Conservation (phyloP, 2,113 vertebrate genomes). For the Lonchura striata region DNA sequence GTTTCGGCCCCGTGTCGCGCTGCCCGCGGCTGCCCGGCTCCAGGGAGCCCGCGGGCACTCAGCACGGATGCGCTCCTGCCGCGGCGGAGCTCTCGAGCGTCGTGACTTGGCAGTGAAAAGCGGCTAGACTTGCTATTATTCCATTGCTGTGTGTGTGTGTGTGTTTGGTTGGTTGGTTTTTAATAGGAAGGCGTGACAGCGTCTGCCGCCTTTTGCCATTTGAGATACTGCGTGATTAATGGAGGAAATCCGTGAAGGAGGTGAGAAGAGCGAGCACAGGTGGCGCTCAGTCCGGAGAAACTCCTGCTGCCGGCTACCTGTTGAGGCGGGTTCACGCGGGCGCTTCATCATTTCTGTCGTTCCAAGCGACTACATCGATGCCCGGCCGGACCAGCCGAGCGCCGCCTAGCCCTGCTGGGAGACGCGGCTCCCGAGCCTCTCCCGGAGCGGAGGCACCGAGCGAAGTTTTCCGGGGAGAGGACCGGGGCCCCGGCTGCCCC, state of each 20-base stretch:
- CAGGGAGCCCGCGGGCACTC: background rate
- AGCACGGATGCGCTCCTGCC: background rate
- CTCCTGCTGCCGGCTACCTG: background rate
- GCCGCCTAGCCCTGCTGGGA: background rate
- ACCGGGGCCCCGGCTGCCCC: background rate
- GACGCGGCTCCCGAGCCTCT: background rate
- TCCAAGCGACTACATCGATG: background rate
- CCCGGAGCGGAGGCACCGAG: background rate
- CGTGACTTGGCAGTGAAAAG: background rate
- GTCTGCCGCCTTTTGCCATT: background rate
- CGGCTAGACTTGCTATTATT: too few species aligned
- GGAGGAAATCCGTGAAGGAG: background rate
- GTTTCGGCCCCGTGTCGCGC: accelerated
- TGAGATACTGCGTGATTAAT: background rate
- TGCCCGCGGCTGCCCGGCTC: background rate
- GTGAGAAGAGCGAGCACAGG: accelerated
- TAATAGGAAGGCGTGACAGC: background rate
- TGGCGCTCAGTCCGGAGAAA: background rate
- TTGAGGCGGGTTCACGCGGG: background rate
- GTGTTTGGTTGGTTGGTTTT: background rate
- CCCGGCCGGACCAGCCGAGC: background rate
- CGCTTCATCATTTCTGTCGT: background rate
- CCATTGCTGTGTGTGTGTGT: background rate
- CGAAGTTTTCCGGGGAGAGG: background rate
- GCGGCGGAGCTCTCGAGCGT: too few species aligned